Base-by-base conservation (phyloP, 92 coral and sea anemone species). In the Palythoa grandiflora region DNA sequence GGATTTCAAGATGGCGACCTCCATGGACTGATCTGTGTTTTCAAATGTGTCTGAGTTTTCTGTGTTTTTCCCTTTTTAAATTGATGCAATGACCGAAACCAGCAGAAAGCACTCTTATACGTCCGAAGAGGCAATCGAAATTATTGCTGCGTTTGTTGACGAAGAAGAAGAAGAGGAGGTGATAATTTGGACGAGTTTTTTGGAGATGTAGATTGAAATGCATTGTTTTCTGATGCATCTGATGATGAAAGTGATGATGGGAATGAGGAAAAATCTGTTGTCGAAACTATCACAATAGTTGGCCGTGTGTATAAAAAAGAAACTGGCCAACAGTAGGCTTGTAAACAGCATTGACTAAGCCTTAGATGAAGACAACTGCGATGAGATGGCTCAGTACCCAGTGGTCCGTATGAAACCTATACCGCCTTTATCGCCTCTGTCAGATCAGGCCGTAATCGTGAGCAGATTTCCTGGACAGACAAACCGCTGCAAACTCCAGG, bases 291-390 rank as follows among this genome's bases (percentile, higher is more conserved):
- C 75, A 71, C 75, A 35, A 35, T 44, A 35, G n/a, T 37, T 37
- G 47, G 75, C 35, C 57, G 36, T 13, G 1, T 47, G 5, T 74
- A 40, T 44, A 17, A 17, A 74, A 74, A 48, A 16, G 79, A 74
- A 5, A 7, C 57, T 39, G 36, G 40, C 79, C 6, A 17, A 19
- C 14, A 39, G 36, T 8, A 74, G 57, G 79, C 36, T 74, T 40
- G 79, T 74, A 3, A 38, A 40, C 19, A 74, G 38, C 57, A 47
- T 74, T 48, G 79, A 74, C 57, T 40, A 54, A n/a, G 79, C 57
- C 54, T 19, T 74, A 3, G 79, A 74, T 74, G 79, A 74, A 39
- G 14, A 17, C 5, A 74, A 40, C 10, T 39, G 40, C 14, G 79
- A 74, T 17, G 36, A 17, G 12, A 44, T 74, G 35, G 55, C 20